Conservation (phyloP, 2,113 vertebrate genomes). For the Mirounga angustirostris region DNA sequence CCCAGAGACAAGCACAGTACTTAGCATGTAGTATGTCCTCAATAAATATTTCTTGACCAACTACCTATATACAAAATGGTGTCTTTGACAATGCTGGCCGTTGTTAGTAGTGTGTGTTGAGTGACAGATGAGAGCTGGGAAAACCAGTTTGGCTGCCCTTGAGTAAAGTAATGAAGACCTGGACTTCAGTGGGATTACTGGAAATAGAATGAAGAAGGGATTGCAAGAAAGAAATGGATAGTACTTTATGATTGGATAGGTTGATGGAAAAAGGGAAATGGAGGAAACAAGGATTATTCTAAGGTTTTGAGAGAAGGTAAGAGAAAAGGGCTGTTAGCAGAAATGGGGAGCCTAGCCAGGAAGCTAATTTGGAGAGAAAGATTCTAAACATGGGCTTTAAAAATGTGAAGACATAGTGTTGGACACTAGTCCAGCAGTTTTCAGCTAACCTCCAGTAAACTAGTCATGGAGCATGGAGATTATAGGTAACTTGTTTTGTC, state of each 20-base stretch:
- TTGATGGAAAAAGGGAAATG: not conserved
- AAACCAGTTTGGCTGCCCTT: not conserved
- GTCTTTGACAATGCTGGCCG: not conserved
- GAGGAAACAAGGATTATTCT: constrained; percentile 4
- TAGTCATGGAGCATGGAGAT: not conserved
- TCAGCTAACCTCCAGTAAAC: not conserved
- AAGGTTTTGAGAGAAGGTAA: not conserved
- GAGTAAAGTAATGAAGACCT: constrained; percentile 16
- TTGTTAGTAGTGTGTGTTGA: not conserved
- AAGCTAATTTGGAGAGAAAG: constrained; percentile 8
- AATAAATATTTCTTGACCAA: not conserved
- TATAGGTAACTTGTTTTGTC: not conserved
- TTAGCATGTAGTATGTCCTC: not conserved
- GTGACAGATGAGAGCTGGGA: not conserved
- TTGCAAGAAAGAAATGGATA: not conserved
- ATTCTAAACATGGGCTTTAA: not conserved
- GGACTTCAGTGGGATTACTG: not conserved
- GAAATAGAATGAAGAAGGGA: constrained; percentile 3
- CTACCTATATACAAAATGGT: not conserved
- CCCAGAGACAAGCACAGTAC: not conserved
- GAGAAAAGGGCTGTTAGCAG: not conserved
- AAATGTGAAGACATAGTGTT: not conserved
- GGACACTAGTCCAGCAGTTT: not conserved
- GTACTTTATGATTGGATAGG: not conserved
- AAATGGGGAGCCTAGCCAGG: not conserved